phyloP scores from a whole-genome alignment of 2,888 invertebrate species.

The Zaprionus obscuricornis region DNA sequence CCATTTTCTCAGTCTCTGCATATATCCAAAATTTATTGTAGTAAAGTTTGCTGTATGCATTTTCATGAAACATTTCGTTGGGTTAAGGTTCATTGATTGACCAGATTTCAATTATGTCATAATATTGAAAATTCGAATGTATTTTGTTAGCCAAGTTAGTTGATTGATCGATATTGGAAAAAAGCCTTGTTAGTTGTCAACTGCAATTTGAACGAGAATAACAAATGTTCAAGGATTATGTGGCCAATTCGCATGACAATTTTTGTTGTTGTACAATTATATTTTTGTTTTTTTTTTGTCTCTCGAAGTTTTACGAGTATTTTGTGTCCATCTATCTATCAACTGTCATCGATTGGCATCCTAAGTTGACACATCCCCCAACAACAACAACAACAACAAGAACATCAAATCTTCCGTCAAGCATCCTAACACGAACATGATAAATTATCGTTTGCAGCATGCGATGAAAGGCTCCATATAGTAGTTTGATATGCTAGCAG shows the following conservation, averaged over 20 bases:
- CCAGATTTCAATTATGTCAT: no score
- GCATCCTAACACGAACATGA: slow-evolving; percentile 59
- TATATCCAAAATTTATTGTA: no score
- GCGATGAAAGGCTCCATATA: slow-evolving; percentile 57
- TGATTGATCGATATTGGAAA: not conserved
- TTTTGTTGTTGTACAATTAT: no score
- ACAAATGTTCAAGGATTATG: not conserved
- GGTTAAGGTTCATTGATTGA: no score
- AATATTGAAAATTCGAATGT: no score
- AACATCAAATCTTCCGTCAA: slow-evolving; percentile 52
- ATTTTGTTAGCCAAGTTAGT: not conserved
- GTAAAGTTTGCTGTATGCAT: no score
- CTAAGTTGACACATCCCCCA: slow-evolving; percentile 41
- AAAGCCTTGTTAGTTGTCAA: not conserved
- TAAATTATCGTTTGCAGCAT: slow-evolving; percentile 62
- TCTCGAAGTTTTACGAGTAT: slow-evolving; percentile 19
- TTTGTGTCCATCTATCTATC: slow-evolving; percentile 22
- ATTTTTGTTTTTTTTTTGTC: not conserved
- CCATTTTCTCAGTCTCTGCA: no score
- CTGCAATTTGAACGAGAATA: not conserved
- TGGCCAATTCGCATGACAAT: no score
- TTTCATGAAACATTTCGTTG: no score
- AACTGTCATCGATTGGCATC: slow-evolving; percentile 56
- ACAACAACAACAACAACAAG: slow-evolving; percentile 8
- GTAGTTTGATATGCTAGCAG: slow-evolving; percentile 13